Conservation (phyloP, 2,888 invertebrate genomes). For the Petrolisthes cinctipes region DNA sequence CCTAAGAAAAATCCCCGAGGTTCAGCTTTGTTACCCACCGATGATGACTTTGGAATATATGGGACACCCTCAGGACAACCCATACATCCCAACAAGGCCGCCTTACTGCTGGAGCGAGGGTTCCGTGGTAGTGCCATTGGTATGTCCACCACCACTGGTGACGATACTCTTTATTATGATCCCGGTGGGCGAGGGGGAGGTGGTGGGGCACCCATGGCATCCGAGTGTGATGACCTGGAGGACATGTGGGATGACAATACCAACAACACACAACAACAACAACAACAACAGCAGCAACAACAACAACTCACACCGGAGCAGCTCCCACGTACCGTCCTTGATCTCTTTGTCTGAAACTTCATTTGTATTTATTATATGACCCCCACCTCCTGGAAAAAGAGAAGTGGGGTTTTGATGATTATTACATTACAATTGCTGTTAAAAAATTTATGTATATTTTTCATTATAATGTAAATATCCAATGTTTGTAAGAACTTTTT, state of each 20-base stretch:
- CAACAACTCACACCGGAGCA: conserved; percentile 54
- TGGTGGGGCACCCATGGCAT: conserved; percentile 4
- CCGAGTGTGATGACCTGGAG: conserved; percentile 46
- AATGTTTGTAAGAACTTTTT: no score
- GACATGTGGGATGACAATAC: conserved; percentile 52
- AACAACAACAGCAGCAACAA: conserved; percentile 48
- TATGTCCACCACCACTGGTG: conserved; percentile 1
- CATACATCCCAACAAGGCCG: conserved; percentile 60
- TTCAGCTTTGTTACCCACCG: neutral
- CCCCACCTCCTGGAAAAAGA: no score
- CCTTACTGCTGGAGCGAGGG: conserved; percentile 57
- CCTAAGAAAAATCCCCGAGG: conserved; percentile 49
- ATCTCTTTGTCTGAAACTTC: conserved; percentile 57
- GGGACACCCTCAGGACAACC: conserved; percentile 62
- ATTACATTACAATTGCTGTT: no score
- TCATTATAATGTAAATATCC: no score
- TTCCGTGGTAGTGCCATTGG: conserved; percentile 25
- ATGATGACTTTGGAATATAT: conserved; percentile 59
- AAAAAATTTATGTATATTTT: no score
- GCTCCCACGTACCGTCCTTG: conserved; percentile 62
- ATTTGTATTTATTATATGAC: no score
- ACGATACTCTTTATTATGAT: conserved; percentile 41
- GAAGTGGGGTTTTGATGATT: no score
- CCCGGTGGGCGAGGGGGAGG: conserved; percentile 24
- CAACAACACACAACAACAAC: conserved; percentile 45